phyloP scores from a whole-genome alignment of 2,888 invertebrate species.

The Pasiphila rectangulata region DNA sequence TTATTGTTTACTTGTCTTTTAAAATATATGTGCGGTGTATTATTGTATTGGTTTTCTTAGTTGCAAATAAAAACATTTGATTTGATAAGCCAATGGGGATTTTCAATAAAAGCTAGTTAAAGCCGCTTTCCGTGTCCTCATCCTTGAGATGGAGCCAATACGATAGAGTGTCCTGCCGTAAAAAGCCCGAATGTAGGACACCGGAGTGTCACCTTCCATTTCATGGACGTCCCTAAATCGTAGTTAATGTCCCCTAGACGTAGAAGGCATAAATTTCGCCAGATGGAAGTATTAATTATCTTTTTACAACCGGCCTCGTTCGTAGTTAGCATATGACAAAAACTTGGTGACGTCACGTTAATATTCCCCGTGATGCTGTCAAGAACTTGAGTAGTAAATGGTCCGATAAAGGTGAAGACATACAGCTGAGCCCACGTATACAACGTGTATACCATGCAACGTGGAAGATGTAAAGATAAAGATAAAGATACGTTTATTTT shows the following conservation, averaged over 20 bases:
- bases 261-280: slow-evolving; percentile 15
- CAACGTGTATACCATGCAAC: too few relatives aligned
- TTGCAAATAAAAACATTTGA: too few relatives aligned
- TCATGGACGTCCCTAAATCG: slow-evolving; percentile 69
- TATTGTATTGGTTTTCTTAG: too few relatives aligned
- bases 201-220: slow-evolving; percentile 66
- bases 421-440: too few relatives aligned
- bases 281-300: slow-evolving; percentile 21
- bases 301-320: slow-evolving; percentile 14
- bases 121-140: background rate
- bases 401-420: too few relatives aligned
- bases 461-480: too few relatives aligned
- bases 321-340: background rate
- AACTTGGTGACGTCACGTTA: background rate
- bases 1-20: too few relatives aligned
- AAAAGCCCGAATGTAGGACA: slow-evolving; percentile 72
- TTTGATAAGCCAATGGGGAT: too few relatives aligned
- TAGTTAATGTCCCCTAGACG: slow-evolving; percentile 58
- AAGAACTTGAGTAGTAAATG: too few relatives aligned
- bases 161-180: slow-evolving; percentile 60
- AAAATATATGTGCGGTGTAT: too few relatives aligned
- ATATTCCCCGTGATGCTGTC: background rate
- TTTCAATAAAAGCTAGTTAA: background rate
- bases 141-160: slow-evolving; percentile 63
- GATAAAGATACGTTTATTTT: too few relatives aligned